Evolutionary conservation across 2,113 vertebrate genomes (phyloP).

Genomic region (Gnathonemus echidnorhynchus): DNA sequence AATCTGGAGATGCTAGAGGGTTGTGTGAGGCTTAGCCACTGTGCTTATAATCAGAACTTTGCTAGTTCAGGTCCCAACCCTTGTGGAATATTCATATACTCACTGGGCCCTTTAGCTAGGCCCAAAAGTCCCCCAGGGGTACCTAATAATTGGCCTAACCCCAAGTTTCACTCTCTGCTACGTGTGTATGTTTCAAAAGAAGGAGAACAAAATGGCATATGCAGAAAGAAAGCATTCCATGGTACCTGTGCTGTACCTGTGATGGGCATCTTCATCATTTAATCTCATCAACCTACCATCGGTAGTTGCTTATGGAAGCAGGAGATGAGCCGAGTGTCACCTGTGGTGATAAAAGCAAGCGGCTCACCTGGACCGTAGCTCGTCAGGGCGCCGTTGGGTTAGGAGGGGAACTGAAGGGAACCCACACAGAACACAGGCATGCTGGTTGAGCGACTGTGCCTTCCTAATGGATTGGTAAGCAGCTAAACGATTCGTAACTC

Average conservation of each 20-base stretch:
- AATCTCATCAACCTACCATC: neutral
- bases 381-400: neutral
- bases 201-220: neutral
- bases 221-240: neutral
- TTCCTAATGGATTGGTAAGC: neutral
- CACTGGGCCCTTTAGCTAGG: neutral
- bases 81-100: neutral
- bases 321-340: neutral
- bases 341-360: neutral
- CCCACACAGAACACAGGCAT: neutral
- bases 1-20: neutral
- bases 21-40: neutral
- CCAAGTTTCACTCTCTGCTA: neutral
- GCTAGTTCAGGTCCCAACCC: neutral
- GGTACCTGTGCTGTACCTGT: neutral
- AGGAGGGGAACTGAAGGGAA: neutral
- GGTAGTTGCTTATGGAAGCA: neutral
- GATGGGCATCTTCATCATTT: neutral
- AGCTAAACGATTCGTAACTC: neutral
- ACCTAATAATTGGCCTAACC: neutral
- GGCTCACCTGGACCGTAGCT: neutral
- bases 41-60: neutral
- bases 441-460: neutral
- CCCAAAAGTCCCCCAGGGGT: neutral
- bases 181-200: neutral